A percentile compares a stretch with the other conserved stretches of the same genome.
These are phyloP conservation scores for Sterna hirundo DNA, from an alignment of 2,113 vertebrate species.

Conservation along the genomic window DNA sequence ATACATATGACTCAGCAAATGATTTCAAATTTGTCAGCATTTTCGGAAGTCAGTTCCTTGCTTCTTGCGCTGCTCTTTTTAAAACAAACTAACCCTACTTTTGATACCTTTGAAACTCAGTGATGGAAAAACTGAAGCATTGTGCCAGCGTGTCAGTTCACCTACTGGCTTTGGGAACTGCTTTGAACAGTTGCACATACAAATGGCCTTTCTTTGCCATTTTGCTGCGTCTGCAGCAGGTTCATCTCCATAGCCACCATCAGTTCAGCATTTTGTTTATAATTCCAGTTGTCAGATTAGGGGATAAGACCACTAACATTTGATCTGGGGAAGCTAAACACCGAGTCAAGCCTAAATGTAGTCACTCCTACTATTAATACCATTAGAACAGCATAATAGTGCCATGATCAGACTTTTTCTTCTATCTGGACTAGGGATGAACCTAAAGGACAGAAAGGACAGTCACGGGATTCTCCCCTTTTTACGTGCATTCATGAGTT, in stretches of 20 bases:
- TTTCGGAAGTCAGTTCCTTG: neutral
- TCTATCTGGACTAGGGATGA: neutral
- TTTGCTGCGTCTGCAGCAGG: neutral
- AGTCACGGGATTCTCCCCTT: neutral
- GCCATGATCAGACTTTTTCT: neutral
- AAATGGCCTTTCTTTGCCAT: neutral
- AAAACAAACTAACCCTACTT: neutral
- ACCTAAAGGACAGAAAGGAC: constrained; percentile 41
- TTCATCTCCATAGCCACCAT: neutral
- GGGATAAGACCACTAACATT: neutral
- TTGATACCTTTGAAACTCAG: neutral
- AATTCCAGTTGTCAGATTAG: neutral
- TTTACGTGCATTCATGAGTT: constrained; percentile 14
- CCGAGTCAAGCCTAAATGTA: neutral
- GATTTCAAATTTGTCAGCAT: constrained; percentile 59
- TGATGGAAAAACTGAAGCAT: neutral
- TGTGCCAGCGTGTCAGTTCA: neutral
- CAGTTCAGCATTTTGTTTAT: neutral
- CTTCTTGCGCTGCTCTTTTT: neutral
- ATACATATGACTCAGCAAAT: constrained; percentile 62
- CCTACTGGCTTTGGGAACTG: neutral
- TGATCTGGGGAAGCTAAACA: neutral
- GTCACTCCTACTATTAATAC: neutral
- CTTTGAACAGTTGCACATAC: neutral
- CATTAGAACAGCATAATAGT: neutral